A percentile compares a stretch with the other conserved stretches of the same genome.
Evolutionary conservation across 2,113 vertebrate species (phyloP).

Genomic region (Leuciscus idus): DNA sequence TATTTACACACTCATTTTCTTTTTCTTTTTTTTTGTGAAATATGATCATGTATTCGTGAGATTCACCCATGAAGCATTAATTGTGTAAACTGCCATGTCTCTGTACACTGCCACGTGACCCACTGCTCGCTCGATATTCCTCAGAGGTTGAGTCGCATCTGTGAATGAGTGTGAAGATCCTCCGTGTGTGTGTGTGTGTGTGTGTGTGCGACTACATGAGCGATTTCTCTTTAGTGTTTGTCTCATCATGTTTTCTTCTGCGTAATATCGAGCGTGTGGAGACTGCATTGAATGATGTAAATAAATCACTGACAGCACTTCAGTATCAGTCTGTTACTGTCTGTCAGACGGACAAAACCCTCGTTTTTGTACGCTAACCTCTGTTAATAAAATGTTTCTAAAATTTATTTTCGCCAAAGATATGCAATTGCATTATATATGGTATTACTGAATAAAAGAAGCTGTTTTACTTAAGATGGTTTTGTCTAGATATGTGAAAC

Average conservation of each 20-base stretch:
- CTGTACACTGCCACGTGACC: neutral
- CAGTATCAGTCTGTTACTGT: constrained; percentile 78
- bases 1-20: neutral
- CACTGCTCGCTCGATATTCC: neutral
- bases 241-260: neutral
- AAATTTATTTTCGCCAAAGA: constrained; percentile 99
- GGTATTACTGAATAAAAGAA: constrained; percentile 98
- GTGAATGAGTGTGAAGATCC: neutral
- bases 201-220: too few relatives aligned
- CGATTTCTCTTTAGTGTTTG: too few relatives aligned
- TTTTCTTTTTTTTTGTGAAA: neutral
- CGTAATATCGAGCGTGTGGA: neutral
- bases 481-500: constrained; percentile 37
- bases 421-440: constrained; percentile 99
- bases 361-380: constrained; percentile 98
- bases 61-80: neutral
- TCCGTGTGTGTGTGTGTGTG: too few relatives aligned
- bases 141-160: neutral
- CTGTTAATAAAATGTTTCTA: constrained; percentile 99
- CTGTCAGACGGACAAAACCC: constrained; percentile 77
- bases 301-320: constrained; percentile 64
- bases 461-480: constrained; percentile 70
- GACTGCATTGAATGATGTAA: constrained; percentile 17
- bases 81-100: neutral
- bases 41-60: neutral